phyloP scores from a whole-genome alignment of 2,888 invertebrate genomes.

The Calephelis perditalis region DNA sequence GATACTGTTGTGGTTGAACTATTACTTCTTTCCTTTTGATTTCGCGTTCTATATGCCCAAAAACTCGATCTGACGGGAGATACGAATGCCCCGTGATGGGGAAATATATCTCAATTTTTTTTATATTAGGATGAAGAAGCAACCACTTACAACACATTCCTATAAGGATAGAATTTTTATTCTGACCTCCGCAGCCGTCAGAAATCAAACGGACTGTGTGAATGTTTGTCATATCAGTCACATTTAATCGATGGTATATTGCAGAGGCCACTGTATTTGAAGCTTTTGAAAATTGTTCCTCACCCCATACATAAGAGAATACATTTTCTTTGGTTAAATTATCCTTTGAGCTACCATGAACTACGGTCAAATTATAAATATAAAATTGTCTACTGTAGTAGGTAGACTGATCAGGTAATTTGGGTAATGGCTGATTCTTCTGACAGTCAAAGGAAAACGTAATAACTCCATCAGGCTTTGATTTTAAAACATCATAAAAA shows the following conservation, averaged over 20 bases:
- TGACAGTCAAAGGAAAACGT: conserved; percentile 31
- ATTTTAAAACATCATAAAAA: conserved; percentile 4
- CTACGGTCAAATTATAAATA: conserved; percentile 34
- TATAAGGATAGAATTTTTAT: conserved; percentile 18
- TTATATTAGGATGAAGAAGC: conserved; percentile 7
- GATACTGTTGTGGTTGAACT: conserved; percentile 14
- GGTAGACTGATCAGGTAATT: conserved; percentile 31
- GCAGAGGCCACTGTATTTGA: conserved; percentile 35
- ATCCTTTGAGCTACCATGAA: conserved; percentile 25
- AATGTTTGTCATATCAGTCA: conserved; percentile 13
- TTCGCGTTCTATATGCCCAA: conserved; percentile 9
- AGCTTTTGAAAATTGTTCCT: conserved; percentile 33
- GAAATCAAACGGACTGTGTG: conserved; percentile 14
- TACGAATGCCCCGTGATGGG: conserved; percentile 15
- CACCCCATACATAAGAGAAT: conserved; percentile 31
- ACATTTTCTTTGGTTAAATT: conserved; percentile 28
- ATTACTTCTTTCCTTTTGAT: conserved; percentile 13
- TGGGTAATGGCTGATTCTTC: conserved; percentile 32
- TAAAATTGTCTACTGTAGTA: conserved; percentile 34
- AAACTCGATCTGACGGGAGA: conserved; percentile 14
- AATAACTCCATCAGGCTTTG: conserved; percentile 22
- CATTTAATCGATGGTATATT: conserved; percentile 26
- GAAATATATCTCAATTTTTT: conserved; percentile 14
- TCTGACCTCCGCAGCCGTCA: conserved; percentile 22
- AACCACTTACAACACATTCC: conserved; percentile 16